Base-by-base conservation (phyloP, 2,888 invertebrate species). In the Salpingus planirostris region DNA sequence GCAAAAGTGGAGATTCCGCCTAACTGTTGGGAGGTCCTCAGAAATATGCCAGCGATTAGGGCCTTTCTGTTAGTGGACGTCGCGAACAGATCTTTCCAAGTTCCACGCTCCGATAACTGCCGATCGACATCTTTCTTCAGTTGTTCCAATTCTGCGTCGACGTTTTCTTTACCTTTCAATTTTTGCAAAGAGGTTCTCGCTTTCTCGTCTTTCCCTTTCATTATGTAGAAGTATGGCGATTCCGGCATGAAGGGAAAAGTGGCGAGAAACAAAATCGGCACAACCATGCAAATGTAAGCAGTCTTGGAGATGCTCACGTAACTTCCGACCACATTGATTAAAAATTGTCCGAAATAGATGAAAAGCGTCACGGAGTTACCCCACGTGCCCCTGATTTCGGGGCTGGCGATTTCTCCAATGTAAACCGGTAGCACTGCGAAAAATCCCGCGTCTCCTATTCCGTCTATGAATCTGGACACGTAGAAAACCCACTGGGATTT, bases 191-290 rank as follows among this genome's bases (percentile, higher is more conserved):
- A 46, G 7, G 31, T 33, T 30, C 41, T 42, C 2, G 59, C 58
- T 25, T 52, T 44, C 1, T 48, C 47, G 5, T 39, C 15, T 13
- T 47, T 38, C 1, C 44, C 46, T 28, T 52, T 50, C 47, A 50
- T 54, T 2, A 57, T 29, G 12, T 43, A 43, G 29, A 42, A 57
- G 31, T 57, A 57, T 1, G 58, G 59, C 6, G 51, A 47, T 64
- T 82, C 81, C n/a, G 80, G 80, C 52, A 80, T 64, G 52, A 72
- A 73, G 23, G 58, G 12, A 55, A 78, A 73, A 11, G 68, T 60
- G 10, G 73, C 31, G 13, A 76, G 58, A 49, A 76, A 73, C 21
- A 72, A 45, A 18, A 76, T 57, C 7, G 78, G 74, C 31, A 76
- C 63, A 40, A 70, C 55, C 44, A 74, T 62, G 53, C 74, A 76